A percentile compares a stretch with the other conserved stretches of the same genome.
These are phyloP conservation scores for Calliphora vicina DNA, from an alignment of 1,140 invertebrate species.

Conservation along the genomic window DNA sequence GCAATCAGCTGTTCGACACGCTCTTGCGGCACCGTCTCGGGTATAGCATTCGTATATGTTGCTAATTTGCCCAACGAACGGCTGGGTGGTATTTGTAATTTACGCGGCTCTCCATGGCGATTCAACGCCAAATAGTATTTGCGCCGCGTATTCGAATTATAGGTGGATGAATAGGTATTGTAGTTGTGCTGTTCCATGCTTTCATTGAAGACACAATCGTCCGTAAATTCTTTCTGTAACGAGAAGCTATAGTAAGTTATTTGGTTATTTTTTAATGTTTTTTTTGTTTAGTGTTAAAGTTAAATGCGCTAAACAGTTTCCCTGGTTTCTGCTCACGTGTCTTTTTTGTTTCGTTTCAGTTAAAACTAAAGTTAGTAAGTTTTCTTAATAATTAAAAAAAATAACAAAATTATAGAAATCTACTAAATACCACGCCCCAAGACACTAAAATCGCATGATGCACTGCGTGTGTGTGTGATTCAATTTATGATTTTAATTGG, in stretches of 20 bases:
- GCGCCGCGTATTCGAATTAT: constrained; percentile 74
- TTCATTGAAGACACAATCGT: constrained; percentile 87
- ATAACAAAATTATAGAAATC: too few relatives aligned
- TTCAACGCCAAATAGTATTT: constrained; percentile 81
- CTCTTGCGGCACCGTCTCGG: constrained; percentile 70
- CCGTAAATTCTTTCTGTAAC: constrained; percentile 81
- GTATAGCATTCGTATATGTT: constrained; percentile 74
- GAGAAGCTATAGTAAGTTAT: constrained; percentile 62
- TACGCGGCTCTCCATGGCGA: constrained; percentile 73
- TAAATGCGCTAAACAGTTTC: background rate
- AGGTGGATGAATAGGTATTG: constrained; percentile 82
- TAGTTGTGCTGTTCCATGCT: constrained; percentile 84
- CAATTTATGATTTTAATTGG: too few relatives aligned
- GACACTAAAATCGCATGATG: too few relatives aligned
- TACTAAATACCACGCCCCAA: too few relatives aligned
- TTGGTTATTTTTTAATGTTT: constrained; percentile 43
- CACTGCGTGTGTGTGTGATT: too few relatives aligned
- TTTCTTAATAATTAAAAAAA: too few relatives aligned
- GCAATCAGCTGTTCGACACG: constrained; percentile 64
- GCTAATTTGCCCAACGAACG: constrained; percentile 76
- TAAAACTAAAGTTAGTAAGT: too few relatives aligned
- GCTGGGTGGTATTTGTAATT: constrained; percentile 72
- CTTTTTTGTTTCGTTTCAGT: background rate
- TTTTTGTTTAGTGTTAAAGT: constrained; percentile 33
- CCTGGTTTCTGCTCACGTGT: background rate